Evolutionary conservation across 2,113 vertebrate species (phyloP), one percentile per base, ranked within the genome.

Genomic region (Callipepla squamata): DNA sequence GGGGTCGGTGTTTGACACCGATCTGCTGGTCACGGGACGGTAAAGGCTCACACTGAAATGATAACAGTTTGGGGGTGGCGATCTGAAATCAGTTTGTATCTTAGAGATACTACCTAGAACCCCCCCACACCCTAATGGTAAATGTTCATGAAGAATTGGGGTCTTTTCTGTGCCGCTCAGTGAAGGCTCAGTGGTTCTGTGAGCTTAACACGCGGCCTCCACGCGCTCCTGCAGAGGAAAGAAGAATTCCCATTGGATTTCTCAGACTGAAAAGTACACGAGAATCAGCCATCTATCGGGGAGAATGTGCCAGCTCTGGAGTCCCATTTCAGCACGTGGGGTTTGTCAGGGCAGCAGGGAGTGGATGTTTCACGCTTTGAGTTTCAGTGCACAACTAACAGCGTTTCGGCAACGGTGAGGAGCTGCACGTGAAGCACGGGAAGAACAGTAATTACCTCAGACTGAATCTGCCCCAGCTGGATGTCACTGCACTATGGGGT

Each of bases 1-100:
- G 38, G n/a, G 15, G 16, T n/a, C 20, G 23, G 4, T 58, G 30
- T 40, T 0, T n/a, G 19, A 42, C 10, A 4, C n/a, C 6, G 1
- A 12, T 45, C n/a, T 42, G 55, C 32, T 32, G 28, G 11, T 73
- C 23, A 63, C 17, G 2, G n/a, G 13, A 5, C 3, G 20, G 42
- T 34, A 12, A 40, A 40, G 47, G 5, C 28, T 63, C 2, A 0
- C 17, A 32, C 19, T 63, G 22, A 28, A 34, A 32, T 25, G 17
- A 32, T 28, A 82, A 9, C 45, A 67, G 34, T 14, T 32, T 21
- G 17, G 55, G 25, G 19, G 34, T 47, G n/a, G 13, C 40, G 23
- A 18, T 80, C 18, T 65, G 30, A 57, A 62, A 86, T 13, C 21
- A 36, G 19, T 17, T 3, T 47, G 40, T 67, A 0, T 57, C 34